These are phyloP conservation scores for Tenualosa thibaudeaui DNA, from an alignment of 2,797 vertebrate species.

Conservation along the genomic window DNA sequence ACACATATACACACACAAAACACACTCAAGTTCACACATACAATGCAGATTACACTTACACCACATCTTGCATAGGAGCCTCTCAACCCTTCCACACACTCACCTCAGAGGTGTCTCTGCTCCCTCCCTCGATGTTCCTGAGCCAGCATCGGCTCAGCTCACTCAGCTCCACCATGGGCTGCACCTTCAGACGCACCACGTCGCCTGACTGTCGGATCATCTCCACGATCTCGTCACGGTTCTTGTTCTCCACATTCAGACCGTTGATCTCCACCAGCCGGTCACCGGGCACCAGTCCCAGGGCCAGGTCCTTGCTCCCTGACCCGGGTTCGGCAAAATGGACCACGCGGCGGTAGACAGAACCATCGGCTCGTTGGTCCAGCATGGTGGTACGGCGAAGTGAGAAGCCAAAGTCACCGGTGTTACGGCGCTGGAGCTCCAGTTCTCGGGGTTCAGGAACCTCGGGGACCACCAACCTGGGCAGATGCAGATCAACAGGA, in stretches of 20 bases:
- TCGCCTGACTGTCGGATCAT: constrained; percentile 98
- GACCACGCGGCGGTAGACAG: constrained; percentile 82
- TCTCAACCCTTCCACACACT: constrained; percentile 64
- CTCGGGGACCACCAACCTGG: constrained; percentile 74
- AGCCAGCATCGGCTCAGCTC: constrained; percentile 94
- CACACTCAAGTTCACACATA: too few relatives aligned
- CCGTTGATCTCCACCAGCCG: constrained; percentile 94
- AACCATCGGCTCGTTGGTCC: constrained; percentile 84
- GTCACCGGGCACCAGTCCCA: constrained; percentile 93
- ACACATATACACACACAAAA: too few relatives aligned
- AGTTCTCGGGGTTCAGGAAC: constrained; percentile 81
- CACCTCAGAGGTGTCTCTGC: constrained; percentile 79
- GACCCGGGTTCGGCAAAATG: constrained; percentile 95
- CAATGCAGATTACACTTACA: too few relatives aligned
- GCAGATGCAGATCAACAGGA: constrained; percentile 81
- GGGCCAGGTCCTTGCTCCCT: constrained; percentile 84
- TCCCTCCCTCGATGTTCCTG: constrained; percentile 70
- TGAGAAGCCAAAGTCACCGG: constrained; percentile 96
- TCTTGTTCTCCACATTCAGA: constrained; percentile 89
- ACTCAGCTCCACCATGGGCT: constrained; percentile 91
- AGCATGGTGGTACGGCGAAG: constrained; percentile 91
- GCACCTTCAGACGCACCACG: constrained; percentile 89
- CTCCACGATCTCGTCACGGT: constrained; percentile 95
- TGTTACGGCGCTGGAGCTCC: constrained; percentile 89
- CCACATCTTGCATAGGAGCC: not conserved